Conservation (phyloP, 2,888 invertebrate genomes). For the Tridacna gigas region DNA sequence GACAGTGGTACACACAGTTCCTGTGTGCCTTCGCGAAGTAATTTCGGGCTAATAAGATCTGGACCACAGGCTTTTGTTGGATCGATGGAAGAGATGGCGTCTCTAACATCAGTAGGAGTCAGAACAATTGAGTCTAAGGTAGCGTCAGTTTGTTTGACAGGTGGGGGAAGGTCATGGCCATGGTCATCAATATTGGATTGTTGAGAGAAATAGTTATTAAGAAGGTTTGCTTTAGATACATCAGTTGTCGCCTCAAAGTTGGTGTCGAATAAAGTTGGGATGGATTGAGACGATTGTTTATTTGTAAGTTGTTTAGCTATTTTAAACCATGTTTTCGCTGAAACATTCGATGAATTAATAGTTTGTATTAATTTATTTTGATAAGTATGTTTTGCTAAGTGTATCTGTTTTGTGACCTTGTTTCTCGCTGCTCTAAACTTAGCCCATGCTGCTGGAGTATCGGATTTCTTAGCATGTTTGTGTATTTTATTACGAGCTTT, state of each 20-base stretch:
- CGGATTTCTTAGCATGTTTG: neutral
- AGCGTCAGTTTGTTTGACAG: no score
- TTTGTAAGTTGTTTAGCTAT: neutral
- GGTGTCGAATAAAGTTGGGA: neutral
- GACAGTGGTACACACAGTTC: no score
- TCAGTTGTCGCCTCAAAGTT: neutral
- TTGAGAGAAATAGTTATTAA: constrained; percentile 3
- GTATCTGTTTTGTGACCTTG: neutral
- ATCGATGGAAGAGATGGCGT: neutral
- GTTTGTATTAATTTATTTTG: neutral
- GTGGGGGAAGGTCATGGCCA: neutral
- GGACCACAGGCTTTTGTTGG: constrained; percentile 14
- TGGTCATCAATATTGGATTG: neutral
- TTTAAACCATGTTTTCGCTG: neutral
- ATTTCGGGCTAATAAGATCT: constrained; percentile 7
- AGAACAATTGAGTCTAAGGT: neutral
- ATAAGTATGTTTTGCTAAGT: neutral
- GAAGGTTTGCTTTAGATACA: constrained; percentile 9
- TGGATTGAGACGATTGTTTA: neutral
- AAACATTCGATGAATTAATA: neutral
- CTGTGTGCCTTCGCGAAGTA: neutral
- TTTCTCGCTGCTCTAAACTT: constrained; percentile 16
- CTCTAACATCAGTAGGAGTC: neutral
- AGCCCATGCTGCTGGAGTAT: neutral
- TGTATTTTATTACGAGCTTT: neutral